Evolutionary conservation across 2,113 vertebrate species (phyloP).

Genomic region (Setophaga petechia): DNA sequence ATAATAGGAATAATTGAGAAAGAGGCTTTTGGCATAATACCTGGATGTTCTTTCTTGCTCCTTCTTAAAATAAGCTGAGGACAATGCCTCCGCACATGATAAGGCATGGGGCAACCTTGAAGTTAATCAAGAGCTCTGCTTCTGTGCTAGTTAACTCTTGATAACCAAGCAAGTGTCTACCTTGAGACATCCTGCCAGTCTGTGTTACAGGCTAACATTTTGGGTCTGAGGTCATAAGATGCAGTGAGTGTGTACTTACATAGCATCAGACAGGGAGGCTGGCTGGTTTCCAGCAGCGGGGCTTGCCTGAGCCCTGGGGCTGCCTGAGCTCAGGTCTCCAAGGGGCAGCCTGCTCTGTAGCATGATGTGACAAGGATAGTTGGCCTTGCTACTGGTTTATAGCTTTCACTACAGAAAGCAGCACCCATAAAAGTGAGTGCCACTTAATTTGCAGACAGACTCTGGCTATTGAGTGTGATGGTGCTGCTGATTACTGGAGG

Average conservation of each 20-base stretch:
- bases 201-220: neutral
- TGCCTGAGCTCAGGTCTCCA: neutral
- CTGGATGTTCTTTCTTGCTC: conserved; percentile 40
- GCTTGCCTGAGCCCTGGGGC: neutral
- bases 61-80: conserved; percentile 40
- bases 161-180: neutral
- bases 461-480: neutral
- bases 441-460: neutral
- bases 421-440: neutral
- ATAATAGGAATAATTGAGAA: conserved; percentile 29
- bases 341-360: neutral
- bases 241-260: neutral
- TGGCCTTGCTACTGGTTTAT: neutral
- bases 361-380: neutral
- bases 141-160: conserved; percentile 44
- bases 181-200: neutral
- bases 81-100: conserved; percentile 22
- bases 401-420: neutral
- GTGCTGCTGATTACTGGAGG: neutral
- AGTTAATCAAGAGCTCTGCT: conserved; percentile 8
- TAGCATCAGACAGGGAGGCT: neutral
- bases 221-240: neutral
- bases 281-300: neutral
- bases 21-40: conserved; percentile 51
- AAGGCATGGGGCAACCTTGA: neutral